Percentiles rank a stretch among this genome's conserved stretches.
Conservation (phyloP, 2,888 invertebrate species). For the Steinernema hermaphroditum region DNA sequence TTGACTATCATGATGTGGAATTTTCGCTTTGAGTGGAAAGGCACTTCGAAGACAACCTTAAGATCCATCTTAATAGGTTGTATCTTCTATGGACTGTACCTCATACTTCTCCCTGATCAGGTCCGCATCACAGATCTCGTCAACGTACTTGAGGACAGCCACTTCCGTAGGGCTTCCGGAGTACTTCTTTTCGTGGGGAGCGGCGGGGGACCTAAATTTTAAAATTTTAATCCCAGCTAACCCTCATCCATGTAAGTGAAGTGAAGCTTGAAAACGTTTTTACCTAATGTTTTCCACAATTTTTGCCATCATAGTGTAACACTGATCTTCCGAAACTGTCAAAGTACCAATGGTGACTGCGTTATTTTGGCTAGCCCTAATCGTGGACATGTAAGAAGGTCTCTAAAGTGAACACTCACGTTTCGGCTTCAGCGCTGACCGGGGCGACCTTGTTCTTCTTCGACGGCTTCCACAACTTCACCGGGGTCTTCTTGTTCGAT, state of each 20-base stretch:
- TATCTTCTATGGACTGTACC: no score
- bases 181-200: background rate
- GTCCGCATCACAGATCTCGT: slow-evolving; percentile 23
- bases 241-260: no score
- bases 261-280: background rate
- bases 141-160: slow-evolving; percentile 10
- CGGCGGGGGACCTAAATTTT: no score
- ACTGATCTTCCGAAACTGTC: background rate
- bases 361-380: no score
- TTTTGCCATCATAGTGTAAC: background rate
- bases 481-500: background rate
- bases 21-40: slow-evolving; percentile 40
- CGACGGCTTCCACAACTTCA: background rate
- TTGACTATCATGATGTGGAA: slow-evolving; percentile 45
- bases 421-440: background rate
- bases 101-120: slow-evolving; percentile 37
- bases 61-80: background rate
- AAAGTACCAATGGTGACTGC: background rate
- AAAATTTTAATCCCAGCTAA: no score
- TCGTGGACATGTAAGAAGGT: no score
- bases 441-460: background rate
- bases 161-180: slow-evolving; percentile 10
- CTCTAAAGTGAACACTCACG: background rate
- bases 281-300: background rate
- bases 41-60: slow-evolving; percentile 42